Evolutionary conservation across 2,113 vertebrate species (phyloP), one percentile per base, ranked within the genome.

Genomic region (Atlantisia rogersi): DNA sequence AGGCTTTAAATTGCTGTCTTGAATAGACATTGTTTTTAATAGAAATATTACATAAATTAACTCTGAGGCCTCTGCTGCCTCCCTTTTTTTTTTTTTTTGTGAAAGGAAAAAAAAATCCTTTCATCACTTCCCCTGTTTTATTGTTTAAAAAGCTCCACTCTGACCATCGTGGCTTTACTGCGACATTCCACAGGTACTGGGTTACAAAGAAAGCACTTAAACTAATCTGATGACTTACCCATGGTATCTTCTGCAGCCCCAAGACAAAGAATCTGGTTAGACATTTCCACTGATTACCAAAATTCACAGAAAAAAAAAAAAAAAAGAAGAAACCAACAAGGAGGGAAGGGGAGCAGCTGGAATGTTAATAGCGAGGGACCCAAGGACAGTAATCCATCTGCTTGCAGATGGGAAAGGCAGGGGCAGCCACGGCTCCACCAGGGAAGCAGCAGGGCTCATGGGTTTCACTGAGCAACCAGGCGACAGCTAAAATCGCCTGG

Each of bases 161-260:
- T 8, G 55, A 63, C 86, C 62, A 16, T 18, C 4, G 0, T 3
- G 87, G 88, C 67, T 83, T 81, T 50, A 6, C 48, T 31, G 25
- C 5, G 62, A 48, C 93, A 87, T 95, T 90, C 97, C 95, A 25
- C n/a, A 75, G 90, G 74, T 21, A 16, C 73, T 2, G 24, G 24
- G 82, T 94, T 67, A 50, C 20, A 37, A 48, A 75, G 93, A 52
- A 92, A 94, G 76, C 8, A 2, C 31, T 86, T 32, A 53, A 50
- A 53, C 37, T 37, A 26, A 78, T 53, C 44, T 63, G 62, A 18
- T 15, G 32, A 95, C 95, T 97, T 92, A 97, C 96, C 96, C 95
- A 96, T 0, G 19, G 93, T 37, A 92, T 93, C 97, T 28, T 97
- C 97, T 90, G 95, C 93, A 92, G 97, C 95, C 84, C 67, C 46